Evolutionary conservation across 1,140 invertebrate genomes (phyloP), one percentile per base, ranked within the genome.

Genomic region (Stratiolaelaps scimitus): DNA sequence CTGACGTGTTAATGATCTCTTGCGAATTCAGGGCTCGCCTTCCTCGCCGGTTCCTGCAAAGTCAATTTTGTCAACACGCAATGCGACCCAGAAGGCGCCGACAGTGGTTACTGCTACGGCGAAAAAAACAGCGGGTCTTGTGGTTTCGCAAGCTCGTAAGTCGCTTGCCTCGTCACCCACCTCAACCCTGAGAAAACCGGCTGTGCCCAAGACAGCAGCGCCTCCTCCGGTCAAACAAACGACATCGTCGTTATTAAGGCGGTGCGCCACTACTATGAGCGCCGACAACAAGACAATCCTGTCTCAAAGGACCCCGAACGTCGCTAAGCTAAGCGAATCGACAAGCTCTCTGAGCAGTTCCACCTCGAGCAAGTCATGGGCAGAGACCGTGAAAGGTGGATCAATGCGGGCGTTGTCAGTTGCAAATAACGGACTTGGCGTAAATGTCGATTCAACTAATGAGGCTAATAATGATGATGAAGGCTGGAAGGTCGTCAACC

Each of bases 291-390:
- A 26, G 23, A 19, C 53, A 1, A 17, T 60, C 17, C 26, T 34
- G 2, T 19, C 53, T 5, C 53, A 60, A 23, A 60, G 34, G 20
- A 26, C 53, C 4, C 53, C 26, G 20, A 60, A 29, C 53, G 53
- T 60, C 23, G 15, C 53, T 15, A 60, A 60, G 23, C 2, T 60
- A 23, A 60, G 53, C 53, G 53, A 60, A 10, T 60, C 53, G 6
- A 60, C 53, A 17, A 60, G 53, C 34, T 60, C 53, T 17, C 20
- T 60, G 10, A 60, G 53, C 34, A 60, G 53, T 10, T 60, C 53
- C 15, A 60, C 53, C n/a, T 60, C 53, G 23, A 60, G 53, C 34
- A 60, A 60, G 15, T 60, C 53, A 15, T 60, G 53, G 53, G 53
- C 53, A 4, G 53, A 60, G 10, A 60, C 53, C 1, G 53, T 60